phyloP scores from a whole-genome alignment of 2,113 vertebrate genomes.

The Onychorhynchus coronatus region DNA sequence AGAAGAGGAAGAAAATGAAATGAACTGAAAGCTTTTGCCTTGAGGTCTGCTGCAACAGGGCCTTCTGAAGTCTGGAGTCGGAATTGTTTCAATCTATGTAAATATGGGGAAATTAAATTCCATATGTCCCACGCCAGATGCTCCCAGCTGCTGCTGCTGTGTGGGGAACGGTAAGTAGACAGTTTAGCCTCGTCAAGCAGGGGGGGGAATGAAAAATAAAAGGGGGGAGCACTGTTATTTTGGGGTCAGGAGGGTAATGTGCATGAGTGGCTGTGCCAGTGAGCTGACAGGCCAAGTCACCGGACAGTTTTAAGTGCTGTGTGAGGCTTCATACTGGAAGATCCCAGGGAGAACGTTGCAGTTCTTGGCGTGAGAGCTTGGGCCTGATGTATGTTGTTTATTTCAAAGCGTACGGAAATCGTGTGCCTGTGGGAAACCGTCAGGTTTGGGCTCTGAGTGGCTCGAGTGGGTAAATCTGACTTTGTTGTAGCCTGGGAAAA shows the following conservation, averaged over 20 bases:
- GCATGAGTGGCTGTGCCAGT: slow-evolving; percentile 38
- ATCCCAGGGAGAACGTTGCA: background rate
- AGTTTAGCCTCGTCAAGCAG: slow-evolving; percentile 48
- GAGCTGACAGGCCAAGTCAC: slow-evolving; percentile 57
- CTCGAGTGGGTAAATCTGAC: background rate
- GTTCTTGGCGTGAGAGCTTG: background rate
- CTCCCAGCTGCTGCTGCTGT: slow-evolving; percentile 74
- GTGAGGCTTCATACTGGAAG: slow-evolving; percentile 33
- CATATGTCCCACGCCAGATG: slow-evolving; percentile 74
- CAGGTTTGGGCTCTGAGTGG: background rate
- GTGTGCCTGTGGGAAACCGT: background rate
- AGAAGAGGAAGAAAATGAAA: slow-evolving; percentile 62
- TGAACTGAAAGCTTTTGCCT: slow-evolving; percentile 67
- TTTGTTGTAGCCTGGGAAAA: background rate
- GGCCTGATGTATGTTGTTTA: slow-evolving; percentile 38
- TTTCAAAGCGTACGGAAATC: slow-evolving; percentile 16
- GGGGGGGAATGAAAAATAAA: background rate
- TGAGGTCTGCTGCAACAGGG: slow-evolving; percentile 63
- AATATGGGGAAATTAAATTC: slow-evolving; percentile 81
- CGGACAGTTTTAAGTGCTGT: slow-evolving; percentile 12
- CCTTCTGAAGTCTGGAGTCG: slow-evolving; percentile 65
- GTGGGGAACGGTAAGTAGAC: slow-evolving; percentile 58
- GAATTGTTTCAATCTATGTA: slow-evolving; percentile 79
- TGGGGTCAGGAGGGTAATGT: slow-evolving; percentile 42
- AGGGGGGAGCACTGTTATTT: background rate